phyloP scores from a whole-genome alignment of 2,113 vertebrate species.

The Pelecanus crispus region DNA sequence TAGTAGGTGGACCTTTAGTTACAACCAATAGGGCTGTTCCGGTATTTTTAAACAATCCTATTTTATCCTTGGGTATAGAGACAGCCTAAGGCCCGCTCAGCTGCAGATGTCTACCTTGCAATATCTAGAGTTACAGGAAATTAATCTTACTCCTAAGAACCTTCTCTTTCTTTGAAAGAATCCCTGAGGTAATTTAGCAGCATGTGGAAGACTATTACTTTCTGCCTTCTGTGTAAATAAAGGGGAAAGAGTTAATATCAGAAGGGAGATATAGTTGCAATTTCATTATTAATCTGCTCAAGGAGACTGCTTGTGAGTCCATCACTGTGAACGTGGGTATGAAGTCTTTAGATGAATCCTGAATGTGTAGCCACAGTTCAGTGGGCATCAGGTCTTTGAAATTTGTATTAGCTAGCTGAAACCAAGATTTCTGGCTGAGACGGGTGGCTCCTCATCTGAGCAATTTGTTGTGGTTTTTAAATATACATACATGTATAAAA shows the following conservation, averaged over 20 bases:
- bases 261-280: not conserved
- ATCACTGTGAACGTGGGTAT: not conserved
- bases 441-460: not conserved
- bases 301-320: not conserved
- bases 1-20: not conserved
- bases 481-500: not conserved
- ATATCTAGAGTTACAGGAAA: not conserved
- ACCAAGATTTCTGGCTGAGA: not conserved
- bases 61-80: not conserved
- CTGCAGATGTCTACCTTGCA: not conserved
- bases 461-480: accelerated
- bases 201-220: not conserved
- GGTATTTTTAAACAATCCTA: not conserved
- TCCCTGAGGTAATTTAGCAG: not conserved
- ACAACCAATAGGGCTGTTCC: not conserved
- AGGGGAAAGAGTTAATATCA: not conserved
- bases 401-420: not conserved
- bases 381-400: not conserved
- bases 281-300: not conserved
- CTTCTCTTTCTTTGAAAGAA: slow-evolving; percentile 22
- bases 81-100: not conserved
- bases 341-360: not conserved
- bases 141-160: slow-evolving; percentile 17
- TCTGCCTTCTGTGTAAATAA: not conserved
- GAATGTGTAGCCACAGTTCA: not conserved